These are phyloP conservation scores for Nomada fucata DNA, from an alignment of 2,888 invertebrate species.

Conservation along the genomic window DNA sequence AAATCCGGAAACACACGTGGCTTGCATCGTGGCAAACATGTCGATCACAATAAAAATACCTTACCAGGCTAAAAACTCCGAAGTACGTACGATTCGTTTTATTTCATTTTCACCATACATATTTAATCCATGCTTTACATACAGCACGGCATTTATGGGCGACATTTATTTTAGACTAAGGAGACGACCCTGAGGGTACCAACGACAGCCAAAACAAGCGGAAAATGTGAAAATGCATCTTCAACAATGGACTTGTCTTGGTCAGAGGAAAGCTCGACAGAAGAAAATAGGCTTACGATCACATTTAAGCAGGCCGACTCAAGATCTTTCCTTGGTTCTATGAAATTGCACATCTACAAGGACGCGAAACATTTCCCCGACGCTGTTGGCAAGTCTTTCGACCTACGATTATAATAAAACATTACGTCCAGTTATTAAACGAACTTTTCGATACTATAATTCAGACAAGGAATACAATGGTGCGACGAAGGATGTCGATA, in stretches of 20 bases:
- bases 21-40: conserved; percentile 14
- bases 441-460: neutral
- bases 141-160: too few relatives aligned
- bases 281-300: neutral
- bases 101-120: neutral
- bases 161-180: neutral
- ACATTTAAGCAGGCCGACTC: neutral
- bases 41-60: neutral
- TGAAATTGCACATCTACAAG: neutral
- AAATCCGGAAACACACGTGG: neutral
- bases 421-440: neutral
- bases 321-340: neutral
- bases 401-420: neutral
- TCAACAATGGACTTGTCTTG: neutral
- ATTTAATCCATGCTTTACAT: too few relatives aligned
- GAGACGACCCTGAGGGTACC: neutral
- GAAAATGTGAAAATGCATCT: accelerated
- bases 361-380: neutral
- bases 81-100: neutral
- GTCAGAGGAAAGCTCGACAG: neutral
- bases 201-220: accelerated
- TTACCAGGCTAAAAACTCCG: neutral
- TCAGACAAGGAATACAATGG: neutral
- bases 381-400: neutral
- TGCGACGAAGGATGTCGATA: accelerated